Percentiles rank a stretch among this genome's conserved stretches.
Conservation (phyloP, 2,797 vertebrate genomes). For the Benthosema pterotum region DNA sequence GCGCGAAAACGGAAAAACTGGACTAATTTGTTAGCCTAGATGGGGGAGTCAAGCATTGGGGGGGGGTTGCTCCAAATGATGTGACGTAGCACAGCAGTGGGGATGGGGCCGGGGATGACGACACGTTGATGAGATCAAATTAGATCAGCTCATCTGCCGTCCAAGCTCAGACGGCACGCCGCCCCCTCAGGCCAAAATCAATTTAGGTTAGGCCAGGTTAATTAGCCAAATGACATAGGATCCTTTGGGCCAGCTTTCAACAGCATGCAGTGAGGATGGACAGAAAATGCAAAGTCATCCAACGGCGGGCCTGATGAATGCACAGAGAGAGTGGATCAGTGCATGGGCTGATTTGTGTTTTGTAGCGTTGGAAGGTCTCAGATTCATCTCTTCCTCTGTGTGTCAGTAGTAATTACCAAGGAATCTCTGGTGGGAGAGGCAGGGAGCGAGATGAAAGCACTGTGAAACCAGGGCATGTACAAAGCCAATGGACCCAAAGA, state of each 20-base stretch:
- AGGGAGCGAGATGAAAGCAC: conserved; percentile 69
- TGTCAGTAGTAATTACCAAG: conserved; percentile 64
- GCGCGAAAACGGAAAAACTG: too few species aligned
- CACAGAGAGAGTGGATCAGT: conserved; percentile 47
- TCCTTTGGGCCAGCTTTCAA: conserved; percentile 4
- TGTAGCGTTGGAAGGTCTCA: conserved; percentile 61
- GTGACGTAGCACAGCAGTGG: too few species aligned
- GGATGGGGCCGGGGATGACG: too few species aligned
- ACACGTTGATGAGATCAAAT: too few species aligned
- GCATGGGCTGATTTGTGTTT: conserved; percentile 59
- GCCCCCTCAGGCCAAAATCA: too few species aligned
- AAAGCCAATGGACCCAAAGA: conserved; percentile 66
- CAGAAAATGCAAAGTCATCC: conserved; percentile 43
- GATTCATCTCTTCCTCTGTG: conserved; percentile 60
- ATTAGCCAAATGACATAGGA: conserved; percentile 7
- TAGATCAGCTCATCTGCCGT: too few species aligned
- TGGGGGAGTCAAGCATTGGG: too few species aligned
- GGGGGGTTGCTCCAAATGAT: too few species aligned
- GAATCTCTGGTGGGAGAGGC: conserved; percentile 56
- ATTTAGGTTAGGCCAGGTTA: too few species aligned
- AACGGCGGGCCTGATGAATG: conserved; percentile 38
- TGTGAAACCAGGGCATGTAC: conserved; percentile 70
- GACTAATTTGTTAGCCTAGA: too few species aligned
- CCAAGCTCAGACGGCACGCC: too few species aligned
- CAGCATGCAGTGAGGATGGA: conserved; percentile 22